These are phyloP conservation scores for Ictalurus furcatus DNA, from an alignment of 2,113 vertebrate species.

Conservation along the genomic window DNA sequence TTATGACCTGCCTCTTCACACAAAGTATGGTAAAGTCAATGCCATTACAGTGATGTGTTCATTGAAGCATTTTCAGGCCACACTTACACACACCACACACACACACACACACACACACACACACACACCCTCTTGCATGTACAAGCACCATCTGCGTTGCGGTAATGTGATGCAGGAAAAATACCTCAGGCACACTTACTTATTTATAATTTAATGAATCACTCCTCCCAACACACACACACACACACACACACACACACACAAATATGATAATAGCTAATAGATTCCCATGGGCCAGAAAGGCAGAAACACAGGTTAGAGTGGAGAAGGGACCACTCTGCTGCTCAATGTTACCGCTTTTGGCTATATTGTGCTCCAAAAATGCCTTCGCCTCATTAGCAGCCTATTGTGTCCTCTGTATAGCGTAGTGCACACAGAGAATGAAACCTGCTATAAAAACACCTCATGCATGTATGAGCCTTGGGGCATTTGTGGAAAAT, in stretches of 20 bases:
- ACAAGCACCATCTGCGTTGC: constrained; percentile 44
- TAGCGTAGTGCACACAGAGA: constrained; percentile 9
- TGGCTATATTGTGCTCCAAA: constrained; percentile 27
- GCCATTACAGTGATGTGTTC: constrained; percentile 45
- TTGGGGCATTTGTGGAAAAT: constrained; percentile 23
- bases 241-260: constrained; percentile 27
- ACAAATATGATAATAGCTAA: constrained; percentile 40
- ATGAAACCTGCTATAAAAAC: constrained; percentile 37
- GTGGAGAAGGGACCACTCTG: constrained; percentile 19
- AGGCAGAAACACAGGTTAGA: constrained; percentile 39
- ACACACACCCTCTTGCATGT: constrained; percentile 4
- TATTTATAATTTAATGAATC: constrained; percentile 48
- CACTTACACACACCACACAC: constrained; percentile 38
- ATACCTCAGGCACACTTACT: constrained; percentile 47
- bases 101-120: constrained; percentile 12
- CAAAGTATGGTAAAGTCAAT: constrained; percentile 29
- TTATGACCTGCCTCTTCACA: constrained; percentile 40
- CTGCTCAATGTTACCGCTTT: constrained; percentile 18
- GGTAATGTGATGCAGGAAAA: constrained; percentile 49
- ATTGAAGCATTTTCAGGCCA: constrained; percentile 40
- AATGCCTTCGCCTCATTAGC: constrained; percentile 28
- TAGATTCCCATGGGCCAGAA: constrained; percentile 42
- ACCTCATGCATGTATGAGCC: constrained; percentile 28
- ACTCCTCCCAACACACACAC: constrained; percentile 17
- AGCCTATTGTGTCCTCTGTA: constrained; percentile 18